phyloP scores from a whole-genome alignment of 2,888 invertebrate species.

The Meteorus cinctellus region DNA sequence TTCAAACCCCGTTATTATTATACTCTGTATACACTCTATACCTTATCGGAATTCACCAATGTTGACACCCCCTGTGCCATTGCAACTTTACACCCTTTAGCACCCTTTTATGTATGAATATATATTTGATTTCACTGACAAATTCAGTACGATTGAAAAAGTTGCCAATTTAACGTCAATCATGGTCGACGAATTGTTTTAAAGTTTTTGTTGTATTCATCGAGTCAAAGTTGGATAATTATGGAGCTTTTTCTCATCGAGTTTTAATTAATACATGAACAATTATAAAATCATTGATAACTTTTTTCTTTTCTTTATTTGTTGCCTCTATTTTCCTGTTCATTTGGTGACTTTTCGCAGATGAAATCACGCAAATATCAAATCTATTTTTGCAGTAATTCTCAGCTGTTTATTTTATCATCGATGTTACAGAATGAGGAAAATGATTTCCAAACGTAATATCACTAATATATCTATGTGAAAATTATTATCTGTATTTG shows the following conservation, averaged over 20 bases:
- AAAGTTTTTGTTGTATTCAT: neutral
- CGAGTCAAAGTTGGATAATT: no score
- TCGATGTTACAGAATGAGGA: no score
- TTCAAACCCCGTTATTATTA: conserved; percentile 59
- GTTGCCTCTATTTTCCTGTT: no score
- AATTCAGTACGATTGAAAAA: conserved; percentile 29
- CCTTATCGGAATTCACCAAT: conserved; percentile 51
- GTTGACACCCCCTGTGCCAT: conserved; percentile 14
- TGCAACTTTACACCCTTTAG: neutral
- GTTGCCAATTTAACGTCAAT: conserved; percentile 24
- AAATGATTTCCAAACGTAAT: no score
- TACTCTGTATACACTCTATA: conserved; percentile 14
- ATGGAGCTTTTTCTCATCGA: no score
- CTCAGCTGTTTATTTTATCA: no score
- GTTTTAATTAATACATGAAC: no score
- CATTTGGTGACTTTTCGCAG: no score
- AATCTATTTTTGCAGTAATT: neutral
- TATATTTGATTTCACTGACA: conserved; percentile 11
- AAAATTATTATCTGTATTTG: conserved; percentile 19
- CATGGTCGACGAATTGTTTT: neutral
- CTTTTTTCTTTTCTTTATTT: no score
- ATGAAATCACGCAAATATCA: neutral
- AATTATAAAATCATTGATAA: no score
- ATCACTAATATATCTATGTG: neutral
- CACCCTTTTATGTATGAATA: neutral